A percentile compares a stretch with the other conserved stretches of the same genome.
These are phyloP conservation scores for Fabriciana adippe DNA, from an alignment of 2,888 invertebrate species.

Conservation along the genomic window DNA sequence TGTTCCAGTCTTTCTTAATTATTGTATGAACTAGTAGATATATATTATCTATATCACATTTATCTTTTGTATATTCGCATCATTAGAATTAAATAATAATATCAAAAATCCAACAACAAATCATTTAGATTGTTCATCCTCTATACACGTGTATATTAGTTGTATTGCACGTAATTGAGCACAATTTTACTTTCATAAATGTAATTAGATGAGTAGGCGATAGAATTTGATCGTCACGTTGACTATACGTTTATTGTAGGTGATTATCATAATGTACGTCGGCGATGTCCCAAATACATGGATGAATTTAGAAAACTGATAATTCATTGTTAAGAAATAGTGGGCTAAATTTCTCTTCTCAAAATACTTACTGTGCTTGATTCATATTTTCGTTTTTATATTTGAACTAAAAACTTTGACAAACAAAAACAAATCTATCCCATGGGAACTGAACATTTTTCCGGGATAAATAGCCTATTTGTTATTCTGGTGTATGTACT, in stretches of 20 bases:
- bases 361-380: not conserved
- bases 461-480: too few species aligned
- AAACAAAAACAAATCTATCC: too few species aligned
- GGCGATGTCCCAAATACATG: constrained; percentile 30
- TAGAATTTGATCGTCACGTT: constrained; percentile 29
- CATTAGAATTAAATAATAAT: too few species aligned
- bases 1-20: too few species aligned
- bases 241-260: constrained; percentile 23
- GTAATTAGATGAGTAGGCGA: constrained; percentile 28
- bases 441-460: too few species aligned
- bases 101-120: too few species aligned
- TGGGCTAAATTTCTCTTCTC: constrained; percentile 31
- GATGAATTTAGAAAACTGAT: constrained; percentile 31
- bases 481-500: too few species aligned
- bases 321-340: constrained; percentile 23
- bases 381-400: too few species aligned
- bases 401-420: too few species aligned
- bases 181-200: constrained; percentile 25
- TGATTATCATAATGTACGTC: constrained; percentile 34
- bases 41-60: too few species aligned
- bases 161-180: constrained; percentile 17
- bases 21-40: too few species aligned
- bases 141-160: not conserved
- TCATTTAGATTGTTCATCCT: not conserved
- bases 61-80: too few species aligned